These are phyloP conservation scores for Carcharodon carcharias DNA, from an alignment of 2,797 vertebrate genomes.

Conservation along the genomic window DNA sequence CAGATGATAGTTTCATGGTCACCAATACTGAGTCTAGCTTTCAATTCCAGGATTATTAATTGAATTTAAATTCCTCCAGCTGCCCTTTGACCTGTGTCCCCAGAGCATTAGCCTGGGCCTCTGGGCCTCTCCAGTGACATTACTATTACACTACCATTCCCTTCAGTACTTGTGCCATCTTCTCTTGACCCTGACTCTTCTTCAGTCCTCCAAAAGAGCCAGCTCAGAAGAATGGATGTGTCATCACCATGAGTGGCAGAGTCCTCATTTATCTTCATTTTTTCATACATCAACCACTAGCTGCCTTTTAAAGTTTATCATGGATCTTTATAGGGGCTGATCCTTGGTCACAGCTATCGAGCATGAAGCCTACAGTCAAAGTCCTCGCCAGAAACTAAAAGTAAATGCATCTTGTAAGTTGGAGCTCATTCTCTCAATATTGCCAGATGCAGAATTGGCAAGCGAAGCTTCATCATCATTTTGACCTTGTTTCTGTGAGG, in stretches of 20 bases:
- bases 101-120: no score
- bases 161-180: neutral
- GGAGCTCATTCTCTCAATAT: neutral
- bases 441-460: no score
- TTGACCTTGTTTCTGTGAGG: neutral
- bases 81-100: no score
- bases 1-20: no score
- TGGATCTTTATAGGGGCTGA: no score
- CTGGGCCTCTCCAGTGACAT: no score
- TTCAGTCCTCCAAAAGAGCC: neutral
- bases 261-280: neutral
- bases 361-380: neutral
- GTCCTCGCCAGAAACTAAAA: neutral
- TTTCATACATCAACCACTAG: neutral
- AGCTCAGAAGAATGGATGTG: neutral
- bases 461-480: neutral
- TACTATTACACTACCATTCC: no score
- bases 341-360: no score
- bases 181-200: neutral
- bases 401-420: neutral
- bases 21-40: no score
- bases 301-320: neutral
- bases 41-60: no score
- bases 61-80: no score
- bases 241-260: neutral